Conservation (phyloP, 1,140 invertebrate species). For the Oncopodura yosiiana region DNA sequence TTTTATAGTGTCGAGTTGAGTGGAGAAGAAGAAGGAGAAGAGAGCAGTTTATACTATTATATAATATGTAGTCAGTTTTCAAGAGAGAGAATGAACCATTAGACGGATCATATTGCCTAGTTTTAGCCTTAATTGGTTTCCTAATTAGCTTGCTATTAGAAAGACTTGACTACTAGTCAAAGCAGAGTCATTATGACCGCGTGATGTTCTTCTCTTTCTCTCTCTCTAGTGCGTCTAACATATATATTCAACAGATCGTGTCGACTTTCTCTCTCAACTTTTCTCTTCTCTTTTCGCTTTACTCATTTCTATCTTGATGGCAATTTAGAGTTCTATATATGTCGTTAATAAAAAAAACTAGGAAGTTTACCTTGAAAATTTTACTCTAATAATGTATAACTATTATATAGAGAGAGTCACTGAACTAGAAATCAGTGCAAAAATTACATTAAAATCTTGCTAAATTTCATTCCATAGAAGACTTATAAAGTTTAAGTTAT, state of each 20-base stretch:
- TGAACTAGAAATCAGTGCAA: no score
- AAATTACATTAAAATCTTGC: no score
- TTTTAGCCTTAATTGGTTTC: conserved; percentile 35
- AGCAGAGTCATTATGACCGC: conserved; percentile 30
- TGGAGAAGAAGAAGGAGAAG: background rate
- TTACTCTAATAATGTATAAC: no score
- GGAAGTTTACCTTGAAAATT: no score
- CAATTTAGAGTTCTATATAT: conserved; percentile 19
- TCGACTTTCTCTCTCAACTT: no score
- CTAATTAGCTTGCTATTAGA: conserved; percentile 35
- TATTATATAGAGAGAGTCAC: no score
- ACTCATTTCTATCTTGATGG: background rate
- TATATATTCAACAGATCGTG: conserved; percentile 25
- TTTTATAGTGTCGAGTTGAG: background rate
- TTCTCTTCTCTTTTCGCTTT: conserved; percentile 1
- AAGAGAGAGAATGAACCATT: conserved; percentile 22
- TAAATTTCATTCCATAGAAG: no score
- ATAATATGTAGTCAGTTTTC: background rate
- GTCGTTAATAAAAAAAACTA: conserved; percentile 21
- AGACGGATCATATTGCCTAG: conserved; percentile 34
- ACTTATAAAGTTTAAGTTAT: no score
- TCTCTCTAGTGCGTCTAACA: no score
- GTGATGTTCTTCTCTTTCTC: no score
- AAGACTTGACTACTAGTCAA: conserved; percentile 20
- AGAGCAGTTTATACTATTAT: background rate